A percentile compares a stretch with the other conserved stretches of the same genome.
Evolutionary conservation across 2,797 vertebrate species (phyloP).

Genomic region (Echiichthys vipera): DNA sequence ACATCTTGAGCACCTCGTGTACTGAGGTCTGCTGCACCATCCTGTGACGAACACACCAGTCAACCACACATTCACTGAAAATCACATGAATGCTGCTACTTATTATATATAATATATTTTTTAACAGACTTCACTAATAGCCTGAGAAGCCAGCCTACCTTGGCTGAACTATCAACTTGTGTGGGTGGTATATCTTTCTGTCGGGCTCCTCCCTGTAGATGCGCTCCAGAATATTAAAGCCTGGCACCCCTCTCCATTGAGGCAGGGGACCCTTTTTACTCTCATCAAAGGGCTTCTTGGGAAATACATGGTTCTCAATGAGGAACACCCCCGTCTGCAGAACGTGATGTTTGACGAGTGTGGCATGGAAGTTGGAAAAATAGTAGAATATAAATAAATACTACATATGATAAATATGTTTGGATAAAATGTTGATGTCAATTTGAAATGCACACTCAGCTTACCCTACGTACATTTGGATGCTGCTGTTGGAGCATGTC

Average conservation of each 20-base stretch:
- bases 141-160: slow-evolving; percentile 32
- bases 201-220: slow-evolving; percentile 58
- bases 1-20: slow-evolving; percentile 4
- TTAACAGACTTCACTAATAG: background rate
- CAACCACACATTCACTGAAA: background rate
- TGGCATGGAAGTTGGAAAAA: background rate
- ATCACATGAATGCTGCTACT: background rate
- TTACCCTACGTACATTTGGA: slow-evolving; percentile 44
- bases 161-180: slow-evolving; percentile 66
- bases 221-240: slow-evolving; percentile 72
- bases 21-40: slow-evolving; percentile 20
- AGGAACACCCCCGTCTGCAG: slow-evolving; percentile 64
- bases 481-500: slow-evolving; percentile 45
- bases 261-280: slow-evolving; percentile 28
- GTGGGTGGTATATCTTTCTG: slow-evolving; percentile 2
- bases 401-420: background rate
- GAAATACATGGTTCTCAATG: slow-evolving; percentile 83
- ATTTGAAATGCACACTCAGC: background rate
- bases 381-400: background rate
- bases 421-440: background rate
- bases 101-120: background rate
- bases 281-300: slow-evolving; percentile 60
- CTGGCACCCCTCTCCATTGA: slow-evolving; percentile 62
- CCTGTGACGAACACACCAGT: background rate
- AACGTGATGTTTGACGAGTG: background rate